Evolutionary conservation across 2,888 invertebrate species (phyloP), one percentile per base, ranked within the genome.

Genomic region (Ichneumoninae sp.): DNA sequence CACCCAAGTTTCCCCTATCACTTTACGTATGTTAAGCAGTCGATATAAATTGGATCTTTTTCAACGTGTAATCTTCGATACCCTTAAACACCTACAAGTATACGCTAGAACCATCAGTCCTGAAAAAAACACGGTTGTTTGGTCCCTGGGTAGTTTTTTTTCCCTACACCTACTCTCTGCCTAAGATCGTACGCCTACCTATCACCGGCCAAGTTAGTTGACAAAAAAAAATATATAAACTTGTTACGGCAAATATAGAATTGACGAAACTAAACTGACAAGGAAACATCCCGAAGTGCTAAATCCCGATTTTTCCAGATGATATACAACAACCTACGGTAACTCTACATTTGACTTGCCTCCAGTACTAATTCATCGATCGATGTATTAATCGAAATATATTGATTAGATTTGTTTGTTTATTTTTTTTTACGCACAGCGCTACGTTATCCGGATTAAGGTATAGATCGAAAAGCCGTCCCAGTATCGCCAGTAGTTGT

Each of bases 51-150:
- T 60, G 63, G 80, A 81, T 87, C 74, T 66, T 87, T 87, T 89
- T 85, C 86, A 87, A 89, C 76, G 88, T 85, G 74, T 83, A 87
- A 87, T 87, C 88, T 89, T 90, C 86, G 84, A 87, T 85, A 73
- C 81, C 81, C 87, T 83, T 85, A 84, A 90, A 90, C 89, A 89
- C 83, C 88, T 90, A 91, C 91, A 91, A 92, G 88, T 92, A 91
- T 90, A 91, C 91, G 90, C 91, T 92, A 93, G 91, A 92, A 92
- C 91, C 93, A 89, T 92, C 91, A 92, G 92, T 92, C 89, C 92
- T 91, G 86, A 79, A 74, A 90, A 90, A 40, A 40, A 91, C 89
- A 88, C 83, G 83, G 89, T 87, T 88, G 86, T 91, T 92, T 92
- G 91, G 92, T 92, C 93, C 93, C 93, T 92, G 90, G 91, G 91